These are phyloP conservation scores for Carabus problematicus DNA, from an alignment of 2,888 invertebrate species.

Conservation along the genomic window DNA sequence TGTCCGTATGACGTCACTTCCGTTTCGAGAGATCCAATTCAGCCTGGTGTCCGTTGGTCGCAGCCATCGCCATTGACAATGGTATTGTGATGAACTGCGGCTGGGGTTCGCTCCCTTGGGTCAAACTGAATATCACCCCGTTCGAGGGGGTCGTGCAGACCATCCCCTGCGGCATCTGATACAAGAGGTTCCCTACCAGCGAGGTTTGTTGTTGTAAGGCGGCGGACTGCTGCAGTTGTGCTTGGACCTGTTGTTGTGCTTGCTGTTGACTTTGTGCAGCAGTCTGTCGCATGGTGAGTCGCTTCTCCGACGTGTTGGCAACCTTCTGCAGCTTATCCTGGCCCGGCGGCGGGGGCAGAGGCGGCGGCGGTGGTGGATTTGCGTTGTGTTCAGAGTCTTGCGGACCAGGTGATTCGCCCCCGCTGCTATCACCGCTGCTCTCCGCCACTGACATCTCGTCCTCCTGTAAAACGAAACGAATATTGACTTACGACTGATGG, in stretches of 20 bases:
- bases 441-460: slow-evolving; percentile 57
- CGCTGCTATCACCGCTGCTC: slow-evolving; percentile 56
- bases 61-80: slow-evolving; percentile 70
- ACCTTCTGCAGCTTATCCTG: no score
- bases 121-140: slow-evolving; percentile 59
- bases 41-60: slow-evolving; percentile 59
- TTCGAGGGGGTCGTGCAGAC: slow-evolving; percentile 60
- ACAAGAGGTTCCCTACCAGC: slow-evolving; percentile 48
- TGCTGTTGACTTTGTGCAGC: background rate
- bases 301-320: background rate
- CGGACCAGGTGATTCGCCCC: slow-evolving; percentile 51
- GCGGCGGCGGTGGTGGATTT: slow-evolving; percentile 49
- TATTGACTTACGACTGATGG: no score
- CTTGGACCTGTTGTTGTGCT: background rate
- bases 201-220: slow-evolving; percentile 40
- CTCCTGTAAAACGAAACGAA: slow-evolving; percentile 53
- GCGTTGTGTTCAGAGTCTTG: slow-evolving; percentile 29
- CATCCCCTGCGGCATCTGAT: slow-evolving; percentile 60
- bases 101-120: slow-evolving; percentile 54
- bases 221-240: slow-evolving; percentile 36
- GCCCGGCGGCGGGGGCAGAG: slow-evolving; percentile 42
- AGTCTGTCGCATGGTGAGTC: background rate
- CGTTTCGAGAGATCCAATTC: slow-evolving; percentile 56
- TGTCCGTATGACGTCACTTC: slow-evolving; percentile 47
- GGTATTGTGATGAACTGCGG: slow-evolving; percentile 77